phyloP scores from a whole-genome alignment of 2,113 vertebrate species.

The Mandrillus leucophaeus region DNA sequence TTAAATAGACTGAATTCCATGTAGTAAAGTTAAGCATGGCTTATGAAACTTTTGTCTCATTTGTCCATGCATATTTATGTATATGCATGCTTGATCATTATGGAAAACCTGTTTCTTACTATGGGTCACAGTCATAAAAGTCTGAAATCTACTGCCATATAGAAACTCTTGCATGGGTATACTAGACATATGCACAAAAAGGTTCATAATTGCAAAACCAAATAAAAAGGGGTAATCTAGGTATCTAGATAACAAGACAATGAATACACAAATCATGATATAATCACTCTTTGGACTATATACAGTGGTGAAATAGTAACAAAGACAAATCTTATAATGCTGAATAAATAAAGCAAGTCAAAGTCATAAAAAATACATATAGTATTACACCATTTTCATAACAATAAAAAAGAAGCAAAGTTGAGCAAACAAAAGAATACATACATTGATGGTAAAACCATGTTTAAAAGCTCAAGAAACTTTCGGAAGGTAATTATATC shows the following conservation, averaged over 20 bases:
- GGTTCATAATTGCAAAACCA: neutral
- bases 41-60: neutral
- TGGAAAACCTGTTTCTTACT: conserved; percentile 17
- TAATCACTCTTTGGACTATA: neutral
- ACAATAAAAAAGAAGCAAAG: neutral
- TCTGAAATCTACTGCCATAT: neutral
- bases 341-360: neutral
- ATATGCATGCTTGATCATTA: neutral
- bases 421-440: neutral
- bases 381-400: neutral
- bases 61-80: neutral
- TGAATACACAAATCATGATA: neutral
- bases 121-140: neutral
- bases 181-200: neutral
- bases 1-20: neutral
- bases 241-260: neutral
- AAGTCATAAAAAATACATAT: neutral
- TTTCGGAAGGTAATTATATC: neutral
- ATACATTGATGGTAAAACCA: neutral
- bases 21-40: neutral
- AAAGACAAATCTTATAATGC: neutral
- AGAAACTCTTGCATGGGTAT: neutral
- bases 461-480: neutral
- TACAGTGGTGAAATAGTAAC: neutral
- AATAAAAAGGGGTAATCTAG: neutral